Base-by-base conservation (phyloP, 2,888 invertebrate genomes). In the Athrips mouffetella region DNA sequence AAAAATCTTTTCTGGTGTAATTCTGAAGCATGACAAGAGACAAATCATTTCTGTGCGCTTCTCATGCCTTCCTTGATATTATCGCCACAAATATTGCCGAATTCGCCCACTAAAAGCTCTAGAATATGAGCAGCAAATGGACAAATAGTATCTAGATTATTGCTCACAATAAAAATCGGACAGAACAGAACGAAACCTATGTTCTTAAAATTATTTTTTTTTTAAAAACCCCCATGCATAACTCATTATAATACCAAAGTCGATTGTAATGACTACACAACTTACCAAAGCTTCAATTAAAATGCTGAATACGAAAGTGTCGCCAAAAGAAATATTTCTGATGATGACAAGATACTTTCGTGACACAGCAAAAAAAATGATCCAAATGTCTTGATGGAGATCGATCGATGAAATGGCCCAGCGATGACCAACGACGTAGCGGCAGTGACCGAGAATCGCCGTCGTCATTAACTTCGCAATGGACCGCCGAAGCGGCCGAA, bases 141-240 rank as follows among this genome's bases (percentile, higher is more conserved):
- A 11, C 21, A 21, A 21, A 3, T n/a, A 37, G 18, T 20, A n/a
- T 33, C 33, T 7, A 31, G 15, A 13, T n/a, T 21, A 11, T 21
- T 37, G 21, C 11, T n/a, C n/a, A n/a, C n/a, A 18, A 5, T 37
- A 7, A 21, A 18, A n/a, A 21, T 37, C n/a, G n/a, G 31, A 13
- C 6, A 31, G 21, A 18, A 37, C 37, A 11, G 18, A 42, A 29
- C 1, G 11, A 29, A 29, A 18, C n/a, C 18, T n/a, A n/a, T 37
- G 27, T 44, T 31, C 35, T 18, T 40, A 42, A 47, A 49, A 45
- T 25, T 51, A 52, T 47, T 11, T 47, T 51, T 50, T 52, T n/a
- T 47, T 51, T 63, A 47, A 65, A 63, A 58, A 55, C 69, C 70
- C 73, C 76, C 44, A 72, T 76, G 76, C 76, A 76, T 61, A 58